These are phyloP conservation scores for Drosophila bocqueti DNA, from an alignment of 1,140 invertebrate genomes.

Conservation along the genomic window DNA sequence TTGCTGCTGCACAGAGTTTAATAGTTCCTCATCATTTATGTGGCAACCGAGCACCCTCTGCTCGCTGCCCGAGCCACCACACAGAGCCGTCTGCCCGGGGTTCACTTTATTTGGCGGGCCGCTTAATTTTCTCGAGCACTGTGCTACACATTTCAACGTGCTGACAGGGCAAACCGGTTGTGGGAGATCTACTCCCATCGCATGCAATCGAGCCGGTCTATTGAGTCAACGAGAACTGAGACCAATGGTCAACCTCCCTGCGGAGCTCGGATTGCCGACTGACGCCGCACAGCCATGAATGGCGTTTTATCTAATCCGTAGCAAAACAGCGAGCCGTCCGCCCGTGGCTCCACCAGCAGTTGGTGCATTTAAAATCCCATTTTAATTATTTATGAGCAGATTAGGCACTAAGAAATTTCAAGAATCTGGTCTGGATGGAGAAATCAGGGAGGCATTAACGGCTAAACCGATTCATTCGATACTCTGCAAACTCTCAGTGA, in stretches of 20 bases:
- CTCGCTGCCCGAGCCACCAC: neutral
- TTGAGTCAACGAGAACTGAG: constrained; percentile 66
- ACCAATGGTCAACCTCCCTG: constrained; percentile 44
- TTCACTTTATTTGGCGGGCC: constrained; percentile 11
- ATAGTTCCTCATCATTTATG: constrained; percentile 75
- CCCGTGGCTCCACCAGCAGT: no score
- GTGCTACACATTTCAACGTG: constrained; percentile 58
- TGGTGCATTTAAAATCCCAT: constrained; percentile 53
- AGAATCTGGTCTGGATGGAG: constrained; percentile 54
- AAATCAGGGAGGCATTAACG: neutral
- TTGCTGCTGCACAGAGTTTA: constrained; percentile 67
- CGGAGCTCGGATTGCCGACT: constrained; percentile 55
- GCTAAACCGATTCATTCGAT: neutral
- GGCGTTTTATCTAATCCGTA: constrained; percentile 67
- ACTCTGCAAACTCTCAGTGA: neutral
- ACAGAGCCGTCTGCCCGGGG: neutral
- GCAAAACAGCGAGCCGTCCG: constrained; percentile 23
- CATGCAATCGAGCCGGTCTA: constrained; percentile 57
- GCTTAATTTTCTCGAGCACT: constrained; percentile 66
- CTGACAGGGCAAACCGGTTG: constrained; percentile 51
- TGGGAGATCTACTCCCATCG: constrained; percentile 31
- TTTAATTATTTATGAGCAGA: constrained; percentile 67
- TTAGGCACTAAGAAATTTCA: constrained; percentile 60
- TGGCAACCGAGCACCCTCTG: constrained; percentile 15
- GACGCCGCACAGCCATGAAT: constrained; percentile 66